phyloP scores from a whole-genome alignment of 2,113 vertebrate genomes.

The Excalfactoria chinensis region DNA sequence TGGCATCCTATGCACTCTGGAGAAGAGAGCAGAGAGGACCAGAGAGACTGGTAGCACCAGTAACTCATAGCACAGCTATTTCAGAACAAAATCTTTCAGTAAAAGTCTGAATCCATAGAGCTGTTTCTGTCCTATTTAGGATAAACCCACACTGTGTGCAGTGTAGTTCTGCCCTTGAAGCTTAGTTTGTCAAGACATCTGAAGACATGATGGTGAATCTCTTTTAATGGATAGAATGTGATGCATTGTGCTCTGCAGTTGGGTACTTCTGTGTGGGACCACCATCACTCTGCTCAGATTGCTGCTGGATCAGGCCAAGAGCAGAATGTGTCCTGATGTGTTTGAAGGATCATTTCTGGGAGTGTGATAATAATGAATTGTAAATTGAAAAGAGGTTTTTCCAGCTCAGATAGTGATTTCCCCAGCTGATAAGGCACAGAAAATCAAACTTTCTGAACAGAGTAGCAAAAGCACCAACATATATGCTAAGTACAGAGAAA shows the following conservation, averaged over 20 bases:
- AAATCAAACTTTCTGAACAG: neutral
- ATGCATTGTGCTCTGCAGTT: neutral
- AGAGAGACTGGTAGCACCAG: neutral
- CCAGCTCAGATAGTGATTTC: neutral
- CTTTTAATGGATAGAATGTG: neutral
- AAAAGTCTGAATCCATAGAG: neutral
- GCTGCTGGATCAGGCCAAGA: neutral
- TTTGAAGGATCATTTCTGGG: neutral
- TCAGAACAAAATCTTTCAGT: neutral
- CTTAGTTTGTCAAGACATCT: neutral
- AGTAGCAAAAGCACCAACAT: rapidly evolving
- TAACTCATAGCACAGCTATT: neutral
- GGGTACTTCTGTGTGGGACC: neutral
- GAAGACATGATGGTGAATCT: neutral
- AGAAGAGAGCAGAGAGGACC: neutral
- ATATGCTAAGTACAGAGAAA: neutral
- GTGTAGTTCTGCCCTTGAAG: neutral
- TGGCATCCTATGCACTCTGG: no score
- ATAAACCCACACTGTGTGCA: rapidly evolving
- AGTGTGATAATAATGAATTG: neutral
- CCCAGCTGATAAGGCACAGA: neutral
- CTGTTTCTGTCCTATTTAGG: neutral
- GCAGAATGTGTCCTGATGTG: neutral
- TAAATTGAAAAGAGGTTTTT: neutral
- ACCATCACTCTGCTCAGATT: rapidly evolving